Percentiles rank a stretch among this genome's conserved stretches.
Evolutionary conservation across 2,888 invertebrate species (phyloP).

Genomic region (Phyllotreta striolata): DNA sequence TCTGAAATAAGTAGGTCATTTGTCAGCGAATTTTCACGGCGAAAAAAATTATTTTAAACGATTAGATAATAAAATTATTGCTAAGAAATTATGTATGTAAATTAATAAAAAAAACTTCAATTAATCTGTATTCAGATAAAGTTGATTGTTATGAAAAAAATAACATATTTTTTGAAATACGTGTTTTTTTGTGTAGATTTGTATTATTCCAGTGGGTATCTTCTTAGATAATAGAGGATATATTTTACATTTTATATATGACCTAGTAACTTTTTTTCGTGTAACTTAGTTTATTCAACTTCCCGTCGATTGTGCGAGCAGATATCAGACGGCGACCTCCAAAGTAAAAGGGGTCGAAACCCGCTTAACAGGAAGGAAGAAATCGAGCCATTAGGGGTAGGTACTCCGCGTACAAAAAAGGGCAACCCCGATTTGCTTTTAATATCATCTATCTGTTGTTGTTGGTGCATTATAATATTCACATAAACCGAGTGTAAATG

Average conservation of each 20-base stretch:
- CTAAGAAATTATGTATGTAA: too few relatives aligned
- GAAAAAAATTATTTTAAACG: too few relatives aligned
- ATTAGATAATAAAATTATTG: too few relatives aligned
- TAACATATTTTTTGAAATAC: too few relatives aligned
- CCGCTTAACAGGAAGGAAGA: constrained; percentile 14
- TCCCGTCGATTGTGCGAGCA: constrained; percentile 13
- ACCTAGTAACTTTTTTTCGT: constrained; percentile 16
- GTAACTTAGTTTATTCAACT: constrained; percentile 4
- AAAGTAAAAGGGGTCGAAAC: constrained; percentile 6
- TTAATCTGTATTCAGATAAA: too few relatives aligned
- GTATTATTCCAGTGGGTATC: too few relatives aligned
- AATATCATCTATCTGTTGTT: neutral
- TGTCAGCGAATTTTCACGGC: too few relatives aligned
- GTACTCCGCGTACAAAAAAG: neutral
- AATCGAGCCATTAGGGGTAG: neutral
- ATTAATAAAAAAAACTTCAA: too few relatives aligned
- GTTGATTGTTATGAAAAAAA: too few relatives aligned
- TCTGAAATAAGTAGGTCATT: too few relatives aligned
- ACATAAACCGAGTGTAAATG: neutral
- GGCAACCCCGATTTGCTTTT: constrained; percentile 12
- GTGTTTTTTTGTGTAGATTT: too few relatives aligned
- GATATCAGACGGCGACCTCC: constrained; percentile 7
- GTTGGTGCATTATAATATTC: neutral
- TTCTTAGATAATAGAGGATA: too few relatives aligned
- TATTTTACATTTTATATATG: neutral